A percentile compares a stretch with the other conserved stretches of the same genome.
Conservation (phyloP, 2,888 invertebrate species). For the Drosophila recens region DNA sequence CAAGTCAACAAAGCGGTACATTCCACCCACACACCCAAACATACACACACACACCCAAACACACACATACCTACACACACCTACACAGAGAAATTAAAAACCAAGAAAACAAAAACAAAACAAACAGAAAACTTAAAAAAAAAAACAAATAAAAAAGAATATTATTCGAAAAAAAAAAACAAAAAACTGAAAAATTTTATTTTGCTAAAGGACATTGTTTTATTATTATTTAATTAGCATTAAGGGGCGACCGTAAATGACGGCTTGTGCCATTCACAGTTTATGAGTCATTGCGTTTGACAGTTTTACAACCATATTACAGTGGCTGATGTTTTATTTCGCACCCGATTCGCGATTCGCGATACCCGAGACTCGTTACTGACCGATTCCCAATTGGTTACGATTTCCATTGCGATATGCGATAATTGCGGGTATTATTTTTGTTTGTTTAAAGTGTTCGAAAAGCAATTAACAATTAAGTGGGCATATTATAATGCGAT, state of each 20-base stretch:
- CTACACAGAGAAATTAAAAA: slow-evolving; percentile 55
- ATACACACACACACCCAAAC: slow-evolving; percentile 43
- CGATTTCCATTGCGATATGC: slow-evolving; percentile 56
- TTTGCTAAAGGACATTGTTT: slow-evolving; percentile 49
- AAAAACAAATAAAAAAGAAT: slow-evolving; percentile 80
- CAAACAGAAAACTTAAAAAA: slow-evolving; percentile 66
- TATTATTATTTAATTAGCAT: slow-evolving; percentile 68
- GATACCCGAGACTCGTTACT: slow-evolving; percentile 3
- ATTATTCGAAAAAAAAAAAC: slow-evolving; percentile 75
- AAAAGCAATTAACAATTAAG: slow-evolving; percentile 76
- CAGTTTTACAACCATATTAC: slow-evolving; percentile 67
- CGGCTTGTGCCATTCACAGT: slow-evolving; percentile 33
- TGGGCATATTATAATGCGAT: slow-evolving; percentile 72
- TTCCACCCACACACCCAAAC: slow-evolving; percentile 68
- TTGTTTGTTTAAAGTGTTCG: slow-evolving; percentile 76
- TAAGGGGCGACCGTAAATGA: slow-evolving; percentile 22
- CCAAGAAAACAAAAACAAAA: slow-evolving; percentile 70
- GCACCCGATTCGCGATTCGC: slow-evolving; percentile 6
- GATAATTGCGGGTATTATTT: slow-evolving; percentile 69
- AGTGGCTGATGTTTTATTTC: slow-evolving; percentile 29
- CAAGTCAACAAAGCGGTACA: slow-evolving; percentile 74
- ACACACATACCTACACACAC: slow-evolving; percentile 42
- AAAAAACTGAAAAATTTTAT: slow-evolving; percentile 44
- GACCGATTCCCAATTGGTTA: slow-evolving; percentile 26
- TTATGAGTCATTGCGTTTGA: slow-evolving; percentile 57